phyloP scores from a whole-genome alignment of 1,140 invertebrate species.

The Sitophilus oryzae region DNA sequence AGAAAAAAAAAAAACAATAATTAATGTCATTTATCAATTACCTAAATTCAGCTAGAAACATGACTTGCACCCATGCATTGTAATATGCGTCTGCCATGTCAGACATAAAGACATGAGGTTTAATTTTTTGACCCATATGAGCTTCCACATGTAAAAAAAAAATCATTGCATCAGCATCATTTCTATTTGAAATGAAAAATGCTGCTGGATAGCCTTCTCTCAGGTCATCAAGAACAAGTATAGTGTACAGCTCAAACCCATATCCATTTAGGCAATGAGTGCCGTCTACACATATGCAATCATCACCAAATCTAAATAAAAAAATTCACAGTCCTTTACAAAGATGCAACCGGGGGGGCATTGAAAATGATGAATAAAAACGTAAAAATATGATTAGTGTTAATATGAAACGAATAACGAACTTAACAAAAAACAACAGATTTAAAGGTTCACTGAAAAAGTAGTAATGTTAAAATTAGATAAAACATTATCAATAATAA shows the following conservation, averaged over 20 bases:
- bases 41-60: slow-evolving; percentile 12
- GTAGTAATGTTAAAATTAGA: no score
- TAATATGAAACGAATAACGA: no score
- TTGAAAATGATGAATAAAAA: no score
- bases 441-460: no score
- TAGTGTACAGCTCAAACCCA: slow-evolving; percentile 14
- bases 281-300: slow-evolving; percentile 23
- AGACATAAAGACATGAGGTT: slow-evolving; percentile 23
- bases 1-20: background rate
- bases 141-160: slow-evolving; percentile 14
- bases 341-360: no score
- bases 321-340: no score
- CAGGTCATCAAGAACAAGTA: slow-evolving; percentile 17
- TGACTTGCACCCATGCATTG: slow-evolving; percentile 22
- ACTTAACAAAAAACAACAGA: no score
- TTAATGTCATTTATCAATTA: slow-evolving; percentile 2
- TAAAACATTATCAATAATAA: no score
- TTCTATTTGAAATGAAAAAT: slow-evolving; percentile 7
- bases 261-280: slow-evolving; percentile 17
- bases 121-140: slow-evolving; percentile 1
- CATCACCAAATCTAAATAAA: no score
- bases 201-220: slow-evolving; percentile 14
- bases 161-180: slow-evolving; percentile 15
- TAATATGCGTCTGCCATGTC: slow-evolving; percentile 21
- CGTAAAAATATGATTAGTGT: no score